A percentile compares a stretch with the other conserved stretches of the same genome.
Conservation (phyloP, 2,888 invertebrate genomes). For the Seladonia tumulorum region DNA sequence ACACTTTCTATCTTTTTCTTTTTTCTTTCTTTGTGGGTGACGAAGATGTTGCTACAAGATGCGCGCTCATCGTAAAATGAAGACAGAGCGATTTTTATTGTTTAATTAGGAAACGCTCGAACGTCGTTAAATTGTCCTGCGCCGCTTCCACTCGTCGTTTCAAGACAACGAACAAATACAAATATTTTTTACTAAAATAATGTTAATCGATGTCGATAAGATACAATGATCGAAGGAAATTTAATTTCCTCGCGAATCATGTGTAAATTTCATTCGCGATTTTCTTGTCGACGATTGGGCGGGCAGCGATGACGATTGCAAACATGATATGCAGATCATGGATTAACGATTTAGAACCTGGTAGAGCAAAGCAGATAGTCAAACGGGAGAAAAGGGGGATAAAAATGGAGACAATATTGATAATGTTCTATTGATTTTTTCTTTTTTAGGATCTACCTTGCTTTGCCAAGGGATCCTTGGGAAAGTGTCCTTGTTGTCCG, state of each 20-base stretch:
- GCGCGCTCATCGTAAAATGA: not conserved
- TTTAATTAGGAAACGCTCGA: not conserved
- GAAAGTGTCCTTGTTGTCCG: not conserved
- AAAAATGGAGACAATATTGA: not conserved
- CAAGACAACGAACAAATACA: not conserved
- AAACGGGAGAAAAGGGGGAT: not conserved
- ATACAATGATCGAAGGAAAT: not conserved
- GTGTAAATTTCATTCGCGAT: not conserved
- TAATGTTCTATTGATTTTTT: not conserved
- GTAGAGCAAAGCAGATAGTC: not conserved
- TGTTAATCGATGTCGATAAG: not conserved
- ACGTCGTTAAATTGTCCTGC: not conserved
- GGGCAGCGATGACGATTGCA: not conserved
- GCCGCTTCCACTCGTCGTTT: not conserved
- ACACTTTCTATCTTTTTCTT: slow-evolving; percentile 33
- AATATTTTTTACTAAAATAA: not conserved
- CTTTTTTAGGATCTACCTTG: not conserved
- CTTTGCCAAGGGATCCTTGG: not conserved
- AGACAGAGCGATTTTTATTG: not conserved
- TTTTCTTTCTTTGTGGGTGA: slow-evolving; percentile 34
- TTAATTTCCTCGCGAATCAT: not conserved
- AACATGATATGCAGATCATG: not conserved
- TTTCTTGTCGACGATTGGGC: not conserved
- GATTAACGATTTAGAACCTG: not conserved
- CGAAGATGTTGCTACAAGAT: slow-evolving; percentile 39